Percentiles rank a stretch among this genome's conserved stretches.
Conservation (phyloP, 30 jellyfish, hydroid and myxozoan genomes). For the Haliclystus octoradiatus region DNA sequence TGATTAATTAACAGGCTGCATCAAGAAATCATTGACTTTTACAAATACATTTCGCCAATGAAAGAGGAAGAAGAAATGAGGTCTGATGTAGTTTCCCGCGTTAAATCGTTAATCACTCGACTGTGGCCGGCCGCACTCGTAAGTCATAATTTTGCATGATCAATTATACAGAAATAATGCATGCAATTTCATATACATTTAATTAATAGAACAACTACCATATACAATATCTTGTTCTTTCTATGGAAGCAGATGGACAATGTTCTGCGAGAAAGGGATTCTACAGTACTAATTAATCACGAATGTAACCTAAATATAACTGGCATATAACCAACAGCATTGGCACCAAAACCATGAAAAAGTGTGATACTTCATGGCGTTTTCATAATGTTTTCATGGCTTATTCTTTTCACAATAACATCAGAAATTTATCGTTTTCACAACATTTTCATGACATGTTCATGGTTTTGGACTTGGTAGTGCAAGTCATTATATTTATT, state of each 20-base stretch:
- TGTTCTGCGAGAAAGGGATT: no score
- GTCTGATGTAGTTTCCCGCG: conserved; percentile 54
- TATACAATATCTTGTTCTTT: no score
- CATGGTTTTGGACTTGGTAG: no score
- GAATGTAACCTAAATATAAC: background rate
- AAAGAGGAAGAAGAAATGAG: conserved; percentile 83
- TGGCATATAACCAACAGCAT: background rate
- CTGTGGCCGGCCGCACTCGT: conserved; percentile 97
- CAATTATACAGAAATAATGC: no score
- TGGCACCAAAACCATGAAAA: no score
- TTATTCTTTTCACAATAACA: background rate
- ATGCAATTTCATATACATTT: no score
- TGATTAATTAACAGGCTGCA: conserved; percentile 48
- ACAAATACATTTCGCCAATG: conserved; percentile 69
- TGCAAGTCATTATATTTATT: no score
- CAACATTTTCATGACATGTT: background rate
- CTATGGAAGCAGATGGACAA: no score
- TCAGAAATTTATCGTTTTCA: background rate
- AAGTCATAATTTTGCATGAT: no score
- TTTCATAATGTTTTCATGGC: background rate
- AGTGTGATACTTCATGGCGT: no score
- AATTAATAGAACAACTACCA: no score
- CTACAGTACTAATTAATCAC: no score
- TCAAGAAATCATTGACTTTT: conserved; percentile 70
- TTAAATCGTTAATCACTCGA: conserved; percentile 27